Evolutionary conservation across 2,797 vertebrate species (phyloP), one percentile per base, ranked within the genome.

Genomic region (Chlorospingus semifuscus): DNA sequence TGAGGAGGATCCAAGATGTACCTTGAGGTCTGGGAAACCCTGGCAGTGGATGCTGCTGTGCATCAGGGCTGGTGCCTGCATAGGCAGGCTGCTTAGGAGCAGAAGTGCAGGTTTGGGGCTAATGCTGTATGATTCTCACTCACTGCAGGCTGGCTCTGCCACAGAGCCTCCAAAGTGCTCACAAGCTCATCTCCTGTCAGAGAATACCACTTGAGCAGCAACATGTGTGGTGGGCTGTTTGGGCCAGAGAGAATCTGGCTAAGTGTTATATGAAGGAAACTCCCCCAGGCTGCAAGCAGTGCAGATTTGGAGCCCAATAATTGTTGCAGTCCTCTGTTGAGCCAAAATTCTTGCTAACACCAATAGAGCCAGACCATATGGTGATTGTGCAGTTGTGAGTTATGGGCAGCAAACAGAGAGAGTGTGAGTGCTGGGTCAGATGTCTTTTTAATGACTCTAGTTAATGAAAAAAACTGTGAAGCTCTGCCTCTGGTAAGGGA

Each of bases 71-170:
- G 1, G 53, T 0, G 2, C 29, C 77, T 82, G 42, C 36, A 9
- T 4, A 24, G 66, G 36, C 17, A 74, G 42, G 27, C 15, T 65
- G 50, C 55, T 72, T 57, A 89, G 42, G 46, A 65, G 47, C 46
- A 87, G 57, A 6, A 8, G 37, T 7, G 46, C 66, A 79, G 34
- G 29, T 61, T 68, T 52, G 36, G 69, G 72, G n/a, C 27, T 47
- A 17, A 80, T 44, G 20, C 20, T 0, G 0, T 11, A 12, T 57
- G 55, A 44, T 8, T 24, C 29, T 18, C 15, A 3, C n/a, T 61
- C 57, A 12, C 71, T 72, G 59, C 36, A 72, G 29, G 23, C 9
- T 94, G 63, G 47, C 50, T 61, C 64, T 12, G 12, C 23, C 24
- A 32, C 39, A 47, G n/a, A 88, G 64, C 60, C 59, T 22, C 42